A percentile compares a stretch with the other conserved stretches of the same genome.
Conservation (phyloP, 2,888 invertebrate genomes). For the Cinara cedri region DNA sequence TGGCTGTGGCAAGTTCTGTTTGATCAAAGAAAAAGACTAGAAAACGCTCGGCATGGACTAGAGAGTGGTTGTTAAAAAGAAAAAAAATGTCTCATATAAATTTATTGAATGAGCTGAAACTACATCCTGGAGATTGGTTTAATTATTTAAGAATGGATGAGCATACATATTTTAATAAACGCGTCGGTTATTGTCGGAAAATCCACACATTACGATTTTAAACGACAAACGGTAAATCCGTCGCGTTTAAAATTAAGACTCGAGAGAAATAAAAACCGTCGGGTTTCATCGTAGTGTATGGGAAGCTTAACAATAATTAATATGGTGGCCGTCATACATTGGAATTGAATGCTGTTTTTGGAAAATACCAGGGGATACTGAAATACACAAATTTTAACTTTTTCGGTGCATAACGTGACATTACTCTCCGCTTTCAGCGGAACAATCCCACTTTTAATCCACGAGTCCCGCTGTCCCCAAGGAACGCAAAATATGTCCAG, state of each 20-base stretch:
- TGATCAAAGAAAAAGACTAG: constrained; percentile 3
- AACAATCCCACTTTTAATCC: too few species aligned
- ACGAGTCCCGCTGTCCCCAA: too few species aligned
- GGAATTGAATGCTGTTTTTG: too few species aligned
- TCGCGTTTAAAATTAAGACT: not conserved
- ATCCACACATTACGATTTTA: constrained; percentile 5
- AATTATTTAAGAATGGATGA: constrained; percentile 2
- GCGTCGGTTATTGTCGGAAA: not conserved
- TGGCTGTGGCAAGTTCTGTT: constrained; percentile 2
- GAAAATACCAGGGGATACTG: too few species aligned
- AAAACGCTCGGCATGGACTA: not conserved
- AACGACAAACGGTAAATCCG: not conserved
- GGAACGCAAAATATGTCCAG: too few species aligned
- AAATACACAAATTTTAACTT: too few species aligned
- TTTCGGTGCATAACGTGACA: too few species aligned
- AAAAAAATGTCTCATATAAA: not conserved
- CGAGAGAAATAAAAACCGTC: too few species aligned
- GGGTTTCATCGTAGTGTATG: too few species aligned
- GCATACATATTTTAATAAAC: not conserved
- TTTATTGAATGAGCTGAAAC: not conserved
- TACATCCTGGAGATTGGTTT: not conserved
- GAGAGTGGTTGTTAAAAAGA: not conserved
- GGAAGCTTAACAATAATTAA: too few species aligned
- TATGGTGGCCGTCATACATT: too few species aligned
- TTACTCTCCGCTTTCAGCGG: too few species aligned